A percentile compares a stretch with the other conserved stretches of the same genome.
phyloP scores from a whole-genome alignment of 2,113 vertebrate species.

The Aspidoscelis tigris region DNA sequence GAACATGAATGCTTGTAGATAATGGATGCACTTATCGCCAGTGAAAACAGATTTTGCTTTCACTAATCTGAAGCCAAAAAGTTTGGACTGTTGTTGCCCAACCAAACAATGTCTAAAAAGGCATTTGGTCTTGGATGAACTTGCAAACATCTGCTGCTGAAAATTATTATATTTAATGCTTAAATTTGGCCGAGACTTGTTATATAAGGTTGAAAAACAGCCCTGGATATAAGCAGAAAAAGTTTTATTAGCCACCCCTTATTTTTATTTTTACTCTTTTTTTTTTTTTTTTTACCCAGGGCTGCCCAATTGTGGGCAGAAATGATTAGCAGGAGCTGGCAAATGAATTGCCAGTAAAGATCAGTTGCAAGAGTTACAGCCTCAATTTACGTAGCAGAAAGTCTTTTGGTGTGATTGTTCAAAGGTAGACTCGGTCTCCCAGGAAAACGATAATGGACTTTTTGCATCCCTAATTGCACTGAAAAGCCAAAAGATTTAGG shows the following conservation, averaged over 20 bases:
- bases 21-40: constrained; percentile 47
- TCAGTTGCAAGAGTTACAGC: background rate
- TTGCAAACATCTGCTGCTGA: constrained; percentile 63
- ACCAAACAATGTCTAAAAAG: constrained; percentile 59
- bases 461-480: background rate
- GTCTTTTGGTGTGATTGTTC: background rate
- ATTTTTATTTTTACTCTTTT: too few species aligned
- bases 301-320: background rate
- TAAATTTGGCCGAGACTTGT: constrained; percentile 28
- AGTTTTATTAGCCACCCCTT: background rate
- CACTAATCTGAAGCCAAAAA: constrained; percentile 61
- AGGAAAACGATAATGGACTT: background rate
- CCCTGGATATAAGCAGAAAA: background rate
- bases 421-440: background rate
- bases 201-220: constrained; percentile 29
- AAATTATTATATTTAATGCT: constrained; percentile 53
- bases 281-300: background rate
- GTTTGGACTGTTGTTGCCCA: constrained; percentile 51
- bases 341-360: background rate
- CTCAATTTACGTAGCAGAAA: background rate
- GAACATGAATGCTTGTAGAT: constrained; percentile 54
- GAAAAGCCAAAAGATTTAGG: background rate
- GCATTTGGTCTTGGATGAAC: constrained; percentile 57
- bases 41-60: constrained; percentile 65
- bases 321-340: background rate